A percentile compares a stretch with the other conserved stretches of the same genome.
Conservation (phyloP, 1,140 invertebrate species). For the Eriosoma lanigerum region DNA sequence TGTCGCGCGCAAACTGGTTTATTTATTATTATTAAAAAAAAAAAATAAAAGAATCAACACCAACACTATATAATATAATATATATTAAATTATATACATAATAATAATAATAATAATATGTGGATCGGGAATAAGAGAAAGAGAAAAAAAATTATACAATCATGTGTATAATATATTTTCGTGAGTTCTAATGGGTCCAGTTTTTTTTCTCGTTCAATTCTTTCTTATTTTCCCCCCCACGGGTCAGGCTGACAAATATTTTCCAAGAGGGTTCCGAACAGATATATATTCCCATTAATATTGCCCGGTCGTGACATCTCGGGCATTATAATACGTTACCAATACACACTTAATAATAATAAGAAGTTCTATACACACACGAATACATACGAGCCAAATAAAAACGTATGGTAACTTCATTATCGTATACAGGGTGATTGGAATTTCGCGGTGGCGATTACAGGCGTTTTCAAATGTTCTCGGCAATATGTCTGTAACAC, state of each 20-base stretch:
- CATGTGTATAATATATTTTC: conserved; percentile 7
- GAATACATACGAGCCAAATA: conserved; percentile 6
- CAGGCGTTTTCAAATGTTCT: no score
- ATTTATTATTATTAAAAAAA: not conserved
- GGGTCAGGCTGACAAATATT: conserved; percentile 29
- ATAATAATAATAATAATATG: not conserved
- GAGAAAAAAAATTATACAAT: conserved; percentile 37
- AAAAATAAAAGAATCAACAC: conserved; percentile 18
- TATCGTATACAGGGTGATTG: conserved; percentile 5
- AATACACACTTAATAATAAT: not conserved
- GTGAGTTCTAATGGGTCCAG: conserved; percentile 48
- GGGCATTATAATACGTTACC: conserved; percentile 21
- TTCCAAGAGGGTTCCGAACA: conserved; percentile 27
- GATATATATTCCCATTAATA: conserved; percentile 49
- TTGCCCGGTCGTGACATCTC: conserved; percentile 41
- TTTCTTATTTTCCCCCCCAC: not conserved
- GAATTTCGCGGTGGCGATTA: no score
- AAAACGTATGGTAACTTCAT: conserved; percentile 51
- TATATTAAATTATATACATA: no score
- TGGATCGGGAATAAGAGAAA: conserved; percentile 6
- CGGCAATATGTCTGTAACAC: not conserved
- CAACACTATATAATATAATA: not conserved
- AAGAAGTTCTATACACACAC: no score
- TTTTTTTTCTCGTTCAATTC: conserved; percentile 1
- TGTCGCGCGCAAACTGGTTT: conserved; percentile 36